These are phyloP conservation scores for Apostichopus leukothele DNA, from an alignment of 53 echinoderm and acorn worm species.

Conservation along the genomic window DNA sequence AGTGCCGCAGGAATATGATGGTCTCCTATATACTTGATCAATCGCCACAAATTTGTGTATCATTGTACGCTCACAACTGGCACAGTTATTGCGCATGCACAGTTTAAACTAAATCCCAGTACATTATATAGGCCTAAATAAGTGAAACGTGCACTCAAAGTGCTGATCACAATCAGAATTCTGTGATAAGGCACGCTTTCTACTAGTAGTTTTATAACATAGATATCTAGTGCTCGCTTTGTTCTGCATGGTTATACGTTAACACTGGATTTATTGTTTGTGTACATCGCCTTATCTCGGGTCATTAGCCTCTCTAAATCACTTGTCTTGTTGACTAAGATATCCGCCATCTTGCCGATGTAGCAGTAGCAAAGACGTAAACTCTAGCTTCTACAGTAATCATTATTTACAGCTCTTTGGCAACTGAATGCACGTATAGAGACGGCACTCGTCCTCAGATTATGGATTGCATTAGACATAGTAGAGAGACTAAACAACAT, in stretches of 20 bases:
- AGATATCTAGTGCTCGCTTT: no score
- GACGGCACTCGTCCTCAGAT: background rate
- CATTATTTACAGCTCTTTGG: constrained; percentile 4
- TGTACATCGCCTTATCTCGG: background rate
- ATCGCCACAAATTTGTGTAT: no score
- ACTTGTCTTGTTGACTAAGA: background rate
- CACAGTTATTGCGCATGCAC: no score
- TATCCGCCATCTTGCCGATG: background rate
- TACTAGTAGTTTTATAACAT: no score
- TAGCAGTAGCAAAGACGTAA: background rate
- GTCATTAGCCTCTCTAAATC: background rate
- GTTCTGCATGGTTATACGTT: background rate
- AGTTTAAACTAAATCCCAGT: no score
- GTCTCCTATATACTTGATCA: no score
- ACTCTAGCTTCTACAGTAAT: background rate
- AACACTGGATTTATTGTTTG: background rate
- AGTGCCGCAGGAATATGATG: no score
- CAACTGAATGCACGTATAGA: background rate
- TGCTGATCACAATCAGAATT: no score
- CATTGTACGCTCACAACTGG: no score
- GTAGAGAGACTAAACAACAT: background rate
- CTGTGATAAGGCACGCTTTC: no score
- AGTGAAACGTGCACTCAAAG: no score
- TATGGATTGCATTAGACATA: background rate
- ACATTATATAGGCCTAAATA: no score